phyloP scores from a whole-genome alignment of 2,797 vertebrate species.

The Hydrolagus colliei region DNA sequence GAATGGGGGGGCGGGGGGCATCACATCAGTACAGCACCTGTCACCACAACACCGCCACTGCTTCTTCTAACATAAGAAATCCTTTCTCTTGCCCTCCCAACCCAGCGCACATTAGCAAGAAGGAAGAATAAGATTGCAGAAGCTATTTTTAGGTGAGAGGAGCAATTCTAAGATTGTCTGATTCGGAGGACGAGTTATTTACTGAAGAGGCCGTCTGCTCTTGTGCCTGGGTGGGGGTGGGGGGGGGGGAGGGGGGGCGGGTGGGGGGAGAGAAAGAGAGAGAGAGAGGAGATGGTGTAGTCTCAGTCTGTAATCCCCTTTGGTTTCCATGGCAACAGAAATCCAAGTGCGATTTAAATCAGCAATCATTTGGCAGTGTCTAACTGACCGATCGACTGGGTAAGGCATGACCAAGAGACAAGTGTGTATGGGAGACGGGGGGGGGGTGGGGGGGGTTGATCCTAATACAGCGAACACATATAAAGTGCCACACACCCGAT shows the following conservation, averaged over 20 bases:
- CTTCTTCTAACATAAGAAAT: not conserved
- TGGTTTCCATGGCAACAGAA: conserved; percentile 54
- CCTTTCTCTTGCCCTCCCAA: too few relatives aligned
- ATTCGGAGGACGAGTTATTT: not conserved
- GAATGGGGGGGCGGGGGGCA: not conserved
- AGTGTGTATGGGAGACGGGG: conserved; percentile 57
- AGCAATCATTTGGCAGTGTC: conserved; percentile 61
- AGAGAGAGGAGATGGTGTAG: not conserved
- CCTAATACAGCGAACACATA: not conserved
- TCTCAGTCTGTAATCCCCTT: conserved; percentile 45
- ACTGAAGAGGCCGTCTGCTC: not conserved
- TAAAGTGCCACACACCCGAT: not conserved
- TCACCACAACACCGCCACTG: not conserved
- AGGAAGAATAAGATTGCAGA: not conserved
- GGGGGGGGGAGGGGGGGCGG: not conserved
- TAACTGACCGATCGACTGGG: conserved; percentile 56
- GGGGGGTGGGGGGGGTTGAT: conserved; percentile 34
- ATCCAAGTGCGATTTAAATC: conserved; percentile 37
- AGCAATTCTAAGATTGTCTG: not conserved
- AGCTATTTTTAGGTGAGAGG: not conserved
- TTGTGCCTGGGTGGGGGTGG: not conserved
- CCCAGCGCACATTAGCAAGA: too few relatives aligned
- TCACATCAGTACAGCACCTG: not conserved
- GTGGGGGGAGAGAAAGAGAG: not conserved
- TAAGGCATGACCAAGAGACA: conserved; percentile 66